Percentiles rank a stretch among this genome's conserved stretches.
phyloP scores from a whole-genome alignment of 2,888 invertebrate genomes.

The Diplazon laetatorius region DNA sequence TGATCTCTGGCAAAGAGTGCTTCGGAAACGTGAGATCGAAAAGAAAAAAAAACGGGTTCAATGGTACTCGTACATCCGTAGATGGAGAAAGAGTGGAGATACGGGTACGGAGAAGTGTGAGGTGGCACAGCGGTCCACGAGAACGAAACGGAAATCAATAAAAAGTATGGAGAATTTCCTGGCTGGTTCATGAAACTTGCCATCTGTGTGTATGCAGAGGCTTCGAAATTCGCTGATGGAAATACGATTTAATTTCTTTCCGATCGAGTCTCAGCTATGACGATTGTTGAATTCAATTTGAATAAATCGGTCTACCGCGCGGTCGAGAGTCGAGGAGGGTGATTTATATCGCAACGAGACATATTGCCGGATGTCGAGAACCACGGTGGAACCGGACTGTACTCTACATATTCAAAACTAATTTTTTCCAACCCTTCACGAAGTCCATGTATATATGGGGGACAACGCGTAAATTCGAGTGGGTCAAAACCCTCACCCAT shows the following conservation, averaged over 20 bases:
- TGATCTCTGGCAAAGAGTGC: conserved; percentile 14
- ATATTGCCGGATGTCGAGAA: conserved; percentile 14
- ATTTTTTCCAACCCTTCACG: neutral
- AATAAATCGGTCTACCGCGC: neutral
- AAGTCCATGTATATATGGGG: too few relatives aligned
- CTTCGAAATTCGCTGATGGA: neutral
- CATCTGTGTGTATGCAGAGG: neutral
- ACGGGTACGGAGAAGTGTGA: neutral
- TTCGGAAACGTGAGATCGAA: conserved; percentile 11
- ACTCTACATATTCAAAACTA: conserved; percentile 33
- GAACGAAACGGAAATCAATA: conserved; percentile 56
- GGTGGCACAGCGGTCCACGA: conserved; percentile 25
- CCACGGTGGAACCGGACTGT: neutral
- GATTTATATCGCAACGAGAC: conserved; percentile 10
- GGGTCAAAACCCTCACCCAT: too few relatives aligned
- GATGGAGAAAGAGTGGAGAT: neutral
- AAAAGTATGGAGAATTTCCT: conserved; percentile 46
- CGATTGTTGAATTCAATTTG: conserved; percentile 4
- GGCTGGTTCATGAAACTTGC: conserved; percentile 30
- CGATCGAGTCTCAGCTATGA: neutral
- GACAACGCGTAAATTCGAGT: too few relatives aligned
- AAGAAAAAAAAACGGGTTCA: conserved; percentile 14
- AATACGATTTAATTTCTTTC: conserved; percentile 2
- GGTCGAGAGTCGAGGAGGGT: neutral
- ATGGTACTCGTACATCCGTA: conserved; percentile 1